phyloP scores from a whole-genome alignment of 2,888 invertebrate species.

The Trichopria drosophilae region DNA sequence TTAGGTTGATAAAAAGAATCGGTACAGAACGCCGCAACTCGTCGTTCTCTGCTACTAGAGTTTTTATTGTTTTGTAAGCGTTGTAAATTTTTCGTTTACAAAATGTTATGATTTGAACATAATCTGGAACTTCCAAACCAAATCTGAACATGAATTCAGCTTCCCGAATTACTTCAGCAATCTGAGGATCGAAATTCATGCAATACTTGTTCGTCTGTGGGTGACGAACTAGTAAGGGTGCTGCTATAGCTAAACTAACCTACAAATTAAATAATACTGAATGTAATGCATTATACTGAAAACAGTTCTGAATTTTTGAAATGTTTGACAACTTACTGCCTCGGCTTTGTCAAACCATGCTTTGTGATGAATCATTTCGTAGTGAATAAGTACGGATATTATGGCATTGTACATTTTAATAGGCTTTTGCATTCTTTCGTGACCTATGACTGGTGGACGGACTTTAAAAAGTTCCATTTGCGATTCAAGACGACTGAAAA shows the following conservation, averaged over 20 bases:
- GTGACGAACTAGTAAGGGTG: slow-evolving; percentile 72
- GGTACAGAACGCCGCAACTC: slow-evolving; percentile 62
- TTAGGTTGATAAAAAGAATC: slow-evolving; percentile 69
- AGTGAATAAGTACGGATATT: slow-evolving; percentile 78
- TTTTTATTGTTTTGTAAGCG: slow-evolving; percentile 66
- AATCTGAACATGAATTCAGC: slow-evolving; percentile 81
- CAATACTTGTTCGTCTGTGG: slow-evolving; percentile 68
- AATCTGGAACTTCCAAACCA: slow-evolving; percentile 73
- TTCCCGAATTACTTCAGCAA: slow-evolving; percentile 75
- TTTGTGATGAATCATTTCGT: slow-evolving; percentile 79
- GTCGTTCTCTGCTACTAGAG: slow-evolving; percentile 67
- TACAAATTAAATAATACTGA: slow-evolving; percentile 41
- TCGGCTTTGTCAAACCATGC: slow-evolving; percentile 79
- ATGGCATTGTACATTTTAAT: slow-evolving; percentile 80
- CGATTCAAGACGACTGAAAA: slow-evolving; percentile 71
- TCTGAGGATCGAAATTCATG: slow-evolving; percentile 74
- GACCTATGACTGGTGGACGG: slow-evolving; percentile 60
- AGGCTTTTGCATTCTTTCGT: slow-evolving; percentile 72
- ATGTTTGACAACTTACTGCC: slow-evolving; percentile 66
- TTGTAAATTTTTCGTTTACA: slow-evolving; percentile 71
- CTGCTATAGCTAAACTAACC: slow-evolving; percentile 69
- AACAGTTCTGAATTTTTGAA: neutral
- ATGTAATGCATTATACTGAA: slow-evolving; percentile 4
- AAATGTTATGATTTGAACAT: slow-evolving; percentile 74
- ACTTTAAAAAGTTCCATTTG: slow-evolving; percentile 71